phyloP scores from a whole-genome alignment of 1,140 invertebrate species.

The Drosophila bocki region DNA sequence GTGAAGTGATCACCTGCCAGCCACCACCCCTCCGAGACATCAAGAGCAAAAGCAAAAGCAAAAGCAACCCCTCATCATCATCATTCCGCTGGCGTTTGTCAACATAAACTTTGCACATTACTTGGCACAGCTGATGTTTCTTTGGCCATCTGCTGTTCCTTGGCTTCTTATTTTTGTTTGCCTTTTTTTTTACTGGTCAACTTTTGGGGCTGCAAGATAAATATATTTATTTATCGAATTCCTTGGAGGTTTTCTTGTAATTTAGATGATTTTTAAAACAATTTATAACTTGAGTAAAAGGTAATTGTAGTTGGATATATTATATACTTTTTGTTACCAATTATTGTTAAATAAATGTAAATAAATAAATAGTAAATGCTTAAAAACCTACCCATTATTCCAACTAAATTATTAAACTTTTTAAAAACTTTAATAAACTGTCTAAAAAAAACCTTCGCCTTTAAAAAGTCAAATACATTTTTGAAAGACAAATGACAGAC shows the following conservation, averaged over 20 bases:
- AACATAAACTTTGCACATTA: slow-evolving; percentile 43
- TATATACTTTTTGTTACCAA: too few relatives aligned
- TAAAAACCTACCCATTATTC: too few relatives aligned
- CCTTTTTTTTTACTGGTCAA: slow-evolving; percentile 1
- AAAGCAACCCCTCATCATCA: slow-evolving; percentile 12
- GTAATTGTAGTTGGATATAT: neutral
- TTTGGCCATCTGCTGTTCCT: slow-evolving; percentile 7
- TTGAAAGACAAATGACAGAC: neutral
- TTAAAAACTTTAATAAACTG: too few relatives aligned
- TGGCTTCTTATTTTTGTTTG: neutral
- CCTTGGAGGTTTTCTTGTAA: neutral
- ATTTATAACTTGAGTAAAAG: neutral
- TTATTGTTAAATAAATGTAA: neutral
- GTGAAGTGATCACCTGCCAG: slow-evolving; percentile 39
- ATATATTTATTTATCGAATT: slow-evolving; percentile 11
- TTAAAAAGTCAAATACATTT: neutral
- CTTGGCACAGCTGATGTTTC: slow-evolving; percentile 37
- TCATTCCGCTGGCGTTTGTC: slow-evolving; percentile 38
- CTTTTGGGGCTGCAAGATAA: neutral
- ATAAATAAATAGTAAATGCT: neutral
- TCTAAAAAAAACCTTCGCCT: neutral
- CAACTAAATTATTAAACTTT: neutral
- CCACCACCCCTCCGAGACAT: neutral
- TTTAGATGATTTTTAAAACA: neutral
- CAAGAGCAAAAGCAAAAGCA: neutral